phyloP scores from a whole-genome alignment of 2,797 vertebrate species.

The Artibeus lituratus region DNA sequence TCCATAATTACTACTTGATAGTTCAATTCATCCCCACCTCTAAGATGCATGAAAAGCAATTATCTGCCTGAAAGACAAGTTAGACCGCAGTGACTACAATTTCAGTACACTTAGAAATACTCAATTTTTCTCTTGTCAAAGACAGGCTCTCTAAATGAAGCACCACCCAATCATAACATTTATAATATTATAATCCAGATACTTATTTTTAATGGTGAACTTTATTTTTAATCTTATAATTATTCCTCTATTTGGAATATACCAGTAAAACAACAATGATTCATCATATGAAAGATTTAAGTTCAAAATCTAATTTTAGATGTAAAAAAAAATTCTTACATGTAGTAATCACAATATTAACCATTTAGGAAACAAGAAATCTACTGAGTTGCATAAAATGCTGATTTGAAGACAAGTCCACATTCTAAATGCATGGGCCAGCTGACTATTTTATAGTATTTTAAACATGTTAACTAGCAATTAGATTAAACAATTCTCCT shows the following conservation, averaged over 20 bases:
- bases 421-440: neutral
- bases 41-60: conserved; percentile 40
- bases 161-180: neutral
- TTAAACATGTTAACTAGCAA: neutral
- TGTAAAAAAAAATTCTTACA: neutral
- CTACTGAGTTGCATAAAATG: neutral
- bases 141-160: conserved; percentile 14
- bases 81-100: conserved; percentile 17
- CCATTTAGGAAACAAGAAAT: neutral
- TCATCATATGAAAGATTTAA: neutral
- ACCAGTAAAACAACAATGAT: neutral
- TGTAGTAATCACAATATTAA: neutral
- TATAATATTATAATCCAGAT: conserved; percentile 27
- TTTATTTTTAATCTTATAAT: neutral
- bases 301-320: neutral
- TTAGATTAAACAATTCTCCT: neutral
- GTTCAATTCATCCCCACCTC: conserved; percentile 24
- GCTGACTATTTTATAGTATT: neutral
- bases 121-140: conserved; percentile 35
- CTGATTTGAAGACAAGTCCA: neutral
- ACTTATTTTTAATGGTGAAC: conserved; percentile 15
- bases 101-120: conserved; percentile 19
- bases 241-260: conserved; percentile 12
- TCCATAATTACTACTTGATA: conserved; percentile 43
- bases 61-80: conserved; percentile 35